A percentile compares a stretch with the other conserved stretches of the same genome.
Evolutionary conservation across 2,113 vertebrate species (phyloP).

Genomic region (Cynopterus brachyotis): DNA sequence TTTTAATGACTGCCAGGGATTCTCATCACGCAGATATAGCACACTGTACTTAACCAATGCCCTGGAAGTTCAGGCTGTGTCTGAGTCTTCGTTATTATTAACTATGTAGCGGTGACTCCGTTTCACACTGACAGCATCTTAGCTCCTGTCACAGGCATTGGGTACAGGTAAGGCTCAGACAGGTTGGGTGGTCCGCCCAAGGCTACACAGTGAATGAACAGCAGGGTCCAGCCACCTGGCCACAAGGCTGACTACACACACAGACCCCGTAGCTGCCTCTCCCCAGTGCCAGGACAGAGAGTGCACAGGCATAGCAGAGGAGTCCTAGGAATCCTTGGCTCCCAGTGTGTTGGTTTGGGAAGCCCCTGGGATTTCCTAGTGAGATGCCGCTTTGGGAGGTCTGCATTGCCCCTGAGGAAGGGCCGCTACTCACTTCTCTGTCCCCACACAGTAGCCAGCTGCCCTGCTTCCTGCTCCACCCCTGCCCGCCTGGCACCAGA

Average conservation of each 20-base stretch:
- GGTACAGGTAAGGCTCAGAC: not conserved
- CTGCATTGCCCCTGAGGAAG: not conserved
- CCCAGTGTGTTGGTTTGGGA: not conserved
- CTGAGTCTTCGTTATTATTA: not conserved
- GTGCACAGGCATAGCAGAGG: not conserved
- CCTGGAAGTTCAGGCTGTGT: too few relatives aligned
- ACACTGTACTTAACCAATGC: rapidly evolving
- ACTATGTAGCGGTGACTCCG: rapidly evolving
- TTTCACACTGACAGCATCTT: not conserved
- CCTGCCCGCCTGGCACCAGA: rapidly evolving
- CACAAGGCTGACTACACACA: not conserved
- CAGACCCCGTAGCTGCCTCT: not conserved
- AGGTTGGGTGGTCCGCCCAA: not conserved
- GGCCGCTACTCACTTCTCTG: not conserved
- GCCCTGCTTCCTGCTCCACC: too few relatives aligned
- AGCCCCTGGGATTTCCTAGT: not conserved
- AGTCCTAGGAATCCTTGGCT: not conserved
- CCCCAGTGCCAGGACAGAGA: not conserved
- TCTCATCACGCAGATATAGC: not conserved
- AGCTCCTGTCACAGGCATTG: not conserved
- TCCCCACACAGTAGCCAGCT: not conserved
- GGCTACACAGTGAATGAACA: not conserved
- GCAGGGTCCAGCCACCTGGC: not conserved
- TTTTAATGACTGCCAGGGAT: not conserved
- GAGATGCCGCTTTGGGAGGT: not conserved